Evolutionary conservation across 2,113 vertebrate species (phyloP).

Genomic region (Stomatorhinus ivindoensis): DNA sequence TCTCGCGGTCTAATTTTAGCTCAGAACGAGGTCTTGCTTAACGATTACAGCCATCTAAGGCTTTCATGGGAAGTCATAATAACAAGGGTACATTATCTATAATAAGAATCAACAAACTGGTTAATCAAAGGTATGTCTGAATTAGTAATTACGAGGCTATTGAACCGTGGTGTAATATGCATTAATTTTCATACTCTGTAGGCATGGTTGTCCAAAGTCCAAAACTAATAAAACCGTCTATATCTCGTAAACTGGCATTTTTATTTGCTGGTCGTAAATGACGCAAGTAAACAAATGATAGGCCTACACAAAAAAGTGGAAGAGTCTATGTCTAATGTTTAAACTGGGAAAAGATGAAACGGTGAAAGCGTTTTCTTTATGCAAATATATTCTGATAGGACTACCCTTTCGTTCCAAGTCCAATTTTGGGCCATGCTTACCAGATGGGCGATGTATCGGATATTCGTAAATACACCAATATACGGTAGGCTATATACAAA

Average conservation of each 20-base stretch:
- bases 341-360: background rate
- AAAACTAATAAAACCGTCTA: slow-evolving; percentile 16
- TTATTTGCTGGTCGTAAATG: background rate
- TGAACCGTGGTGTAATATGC: background rate
- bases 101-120: background rate
- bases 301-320: background rate
- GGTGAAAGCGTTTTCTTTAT: background rate
- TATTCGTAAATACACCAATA: background rate
- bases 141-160: background rate
- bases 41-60: background rate
- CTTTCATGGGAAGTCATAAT: background rate
- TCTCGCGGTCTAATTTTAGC: background rate
- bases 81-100: background rate
- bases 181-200: background rate
- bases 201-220: slow-evolving; percentile 22
- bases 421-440: background rate
- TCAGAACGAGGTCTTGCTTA: background rate
- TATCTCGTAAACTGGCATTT: background rate
- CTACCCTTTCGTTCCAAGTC: background rate
- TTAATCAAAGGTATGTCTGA: background rate
- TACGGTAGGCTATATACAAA: background rate
- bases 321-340: background rate
- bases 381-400: background rate
- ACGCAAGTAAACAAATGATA: background rate
- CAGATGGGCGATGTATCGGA: background rate